phyloP scores from a whole-genome alignment of 1,140 invertebrate genomes.

The Vollenhovia emeryi region DNA sequence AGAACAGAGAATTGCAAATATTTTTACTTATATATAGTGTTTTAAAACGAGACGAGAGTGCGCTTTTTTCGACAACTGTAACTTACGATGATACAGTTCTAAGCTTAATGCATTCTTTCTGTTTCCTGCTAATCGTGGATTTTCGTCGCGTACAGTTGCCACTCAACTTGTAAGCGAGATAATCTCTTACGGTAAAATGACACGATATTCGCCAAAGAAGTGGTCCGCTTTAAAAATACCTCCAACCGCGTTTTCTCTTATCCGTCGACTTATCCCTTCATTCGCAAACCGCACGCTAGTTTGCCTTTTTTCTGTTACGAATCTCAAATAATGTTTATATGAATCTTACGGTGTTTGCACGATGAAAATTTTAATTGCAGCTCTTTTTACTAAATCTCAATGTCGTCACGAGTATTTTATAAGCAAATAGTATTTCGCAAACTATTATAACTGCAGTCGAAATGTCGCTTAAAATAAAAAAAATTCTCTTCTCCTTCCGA shows the following conservation, averaged over 20 bases:
- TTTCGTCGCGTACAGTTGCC: background rate
- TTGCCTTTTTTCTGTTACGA: background rate
- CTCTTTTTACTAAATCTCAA: background rate
- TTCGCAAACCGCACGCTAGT: background rate
- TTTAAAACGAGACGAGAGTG: background rate
- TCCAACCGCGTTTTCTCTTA: background rate
- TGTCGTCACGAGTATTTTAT: background rate
- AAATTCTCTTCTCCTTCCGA: background rate
- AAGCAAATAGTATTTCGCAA: background rate
- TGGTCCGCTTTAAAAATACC: conserved; percentile 34
- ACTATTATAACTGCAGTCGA: background rate
- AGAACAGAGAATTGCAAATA: background rate
- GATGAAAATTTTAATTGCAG: background rate
- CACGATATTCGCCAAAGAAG: background rate
- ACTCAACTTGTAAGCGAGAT: background rate
- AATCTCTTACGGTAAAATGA: conserved; percentile 17
- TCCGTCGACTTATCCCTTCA: background rate
- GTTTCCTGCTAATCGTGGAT: conserved; percentile 1
- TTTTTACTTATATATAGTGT: background rate
- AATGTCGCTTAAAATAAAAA: background rate
- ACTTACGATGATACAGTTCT: background rate
- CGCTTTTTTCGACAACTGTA: background rate
- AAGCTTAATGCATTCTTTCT: background rate
- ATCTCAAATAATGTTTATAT: background rate
- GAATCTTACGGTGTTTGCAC: background rate